Conservation (phyloP, 2,113 vertebrate genomes). For the Tragelaphus imberbis region DNA sequence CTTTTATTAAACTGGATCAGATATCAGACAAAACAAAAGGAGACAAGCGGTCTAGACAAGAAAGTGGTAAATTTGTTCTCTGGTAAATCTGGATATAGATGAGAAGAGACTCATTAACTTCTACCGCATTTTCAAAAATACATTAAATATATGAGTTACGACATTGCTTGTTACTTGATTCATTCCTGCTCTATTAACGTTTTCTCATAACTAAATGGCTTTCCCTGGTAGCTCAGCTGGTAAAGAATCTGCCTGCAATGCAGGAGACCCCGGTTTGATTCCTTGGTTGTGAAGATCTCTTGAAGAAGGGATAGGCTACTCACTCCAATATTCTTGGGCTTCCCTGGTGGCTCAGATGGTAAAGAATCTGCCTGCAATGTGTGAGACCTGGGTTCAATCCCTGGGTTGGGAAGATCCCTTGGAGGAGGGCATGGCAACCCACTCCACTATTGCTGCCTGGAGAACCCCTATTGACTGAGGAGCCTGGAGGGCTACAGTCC, state of each 20-base stretch:
- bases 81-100: neutral
- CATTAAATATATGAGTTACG: neutral
- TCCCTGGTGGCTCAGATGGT: neutral
- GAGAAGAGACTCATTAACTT: neutral
- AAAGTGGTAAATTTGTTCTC: neutral
- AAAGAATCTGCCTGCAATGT: neutral
- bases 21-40: neutral
- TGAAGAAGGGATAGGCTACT: neutral
- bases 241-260: neutral
- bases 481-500: neutral
- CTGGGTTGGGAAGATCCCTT: neutral
- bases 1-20: neutral
- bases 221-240: neutral
- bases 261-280: neutral
- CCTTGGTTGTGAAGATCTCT: neutral
- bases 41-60: neutral
- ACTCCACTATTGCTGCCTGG: neutral
- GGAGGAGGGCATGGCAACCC: neutral
- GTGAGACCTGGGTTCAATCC: neutral
- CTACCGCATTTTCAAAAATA: neutral
- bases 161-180: neutral
- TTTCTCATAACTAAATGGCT: conserved; percentile 15
- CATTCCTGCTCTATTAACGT: neutral
- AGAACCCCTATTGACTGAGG: neutral
- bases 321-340: neutral